Conservation (phyloP, 2,797 vertebrate genomes). For the Yasuhikotakia modesta region DNA sequence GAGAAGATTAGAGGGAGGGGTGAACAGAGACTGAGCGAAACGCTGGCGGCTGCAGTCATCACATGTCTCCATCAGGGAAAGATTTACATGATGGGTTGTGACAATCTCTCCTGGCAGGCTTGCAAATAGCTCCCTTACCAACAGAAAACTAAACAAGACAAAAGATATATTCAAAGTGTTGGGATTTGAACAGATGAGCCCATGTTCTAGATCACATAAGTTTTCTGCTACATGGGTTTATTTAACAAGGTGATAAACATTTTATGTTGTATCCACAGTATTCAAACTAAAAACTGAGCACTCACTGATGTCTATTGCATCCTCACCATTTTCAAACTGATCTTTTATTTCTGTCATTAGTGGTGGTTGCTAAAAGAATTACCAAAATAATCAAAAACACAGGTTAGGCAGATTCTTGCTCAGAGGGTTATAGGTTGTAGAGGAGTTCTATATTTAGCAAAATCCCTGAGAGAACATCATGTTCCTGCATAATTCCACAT, state of each 20-base stretch:
- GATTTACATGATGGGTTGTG: constrained; percentile 73
- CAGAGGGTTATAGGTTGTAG: too few species aligned
- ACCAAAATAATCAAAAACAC: too few species aligned
- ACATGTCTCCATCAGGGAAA: constrained; percentile 75
- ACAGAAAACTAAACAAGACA: constrained; percentile 53
- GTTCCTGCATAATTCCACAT: too few species aligned
- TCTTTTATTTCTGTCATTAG: too few species aligned
- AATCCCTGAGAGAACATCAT: too few species aligned
- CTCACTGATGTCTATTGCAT: too few species aligned
- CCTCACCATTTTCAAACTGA: too few species aligned
- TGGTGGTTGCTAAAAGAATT: too few species aligned
- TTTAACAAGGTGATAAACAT: neutral
- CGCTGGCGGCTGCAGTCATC: constrained; percentile 72
- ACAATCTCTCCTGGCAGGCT: constrained; percentile 75
- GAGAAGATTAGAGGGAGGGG: constrained; percentile 15
- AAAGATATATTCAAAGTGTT: constrained; percentile 35
- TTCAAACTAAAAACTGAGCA: neutral
- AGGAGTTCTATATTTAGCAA: too few species aligned
- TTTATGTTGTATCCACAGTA: neutral
- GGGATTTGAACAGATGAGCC: constrained; percentile 50
- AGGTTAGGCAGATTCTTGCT: too few species aligned
- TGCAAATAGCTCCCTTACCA: constrained; percentile 66
- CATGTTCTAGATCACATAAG: constrained; percentile 47
- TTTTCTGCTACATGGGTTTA: neutral
- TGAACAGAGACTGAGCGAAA: constrained; percentile 52